A percentile compares a stretch with the other conserved stretches of the same genome.
These are phyloP conservation scores for Brachionus plicatilis DNA, from an alignment of 1,140 invertebrate species.

Conservation along the genomic window DNA sequence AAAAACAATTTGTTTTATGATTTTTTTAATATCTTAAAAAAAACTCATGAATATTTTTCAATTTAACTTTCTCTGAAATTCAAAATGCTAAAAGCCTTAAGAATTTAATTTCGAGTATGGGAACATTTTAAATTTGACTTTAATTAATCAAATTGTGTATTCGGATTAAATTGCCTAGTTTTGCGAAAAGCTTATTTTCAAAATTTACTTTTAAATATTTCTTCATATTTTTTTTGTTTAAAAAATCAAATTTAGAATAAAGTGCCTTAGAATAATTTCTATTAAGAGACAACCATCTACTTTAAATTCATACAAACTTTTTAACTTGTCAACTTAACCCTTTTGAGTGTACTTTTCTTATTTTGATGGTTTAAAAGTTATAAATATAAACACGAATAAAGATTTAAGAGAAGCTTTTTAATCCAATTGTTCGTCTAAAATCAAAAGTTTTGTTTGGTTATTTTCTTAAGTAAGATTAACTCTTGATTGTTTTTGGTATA, in stretches of 20 bases:
- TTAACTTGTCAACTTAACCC: not conserved
- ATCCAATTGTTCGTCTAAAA: not conserved
- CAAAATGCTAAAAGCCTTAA: no score
- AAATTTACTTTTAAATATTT: not conserved
- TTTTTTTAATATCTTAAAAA: no score
- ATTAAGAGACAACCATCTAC: not conserved
- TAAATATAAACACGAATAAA: not conserved
- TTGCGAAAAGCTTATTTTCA: not conserved
- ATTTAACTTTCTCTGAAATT: no score
- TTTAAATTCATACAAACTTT: not conserved
- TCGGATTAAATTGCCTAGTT: not conserved
- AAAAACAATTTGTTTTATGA: no score
- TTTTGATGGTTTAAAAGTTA: not conserved
- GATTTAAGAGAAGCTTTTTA: not conserved
- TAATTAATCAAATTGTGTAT: no score
- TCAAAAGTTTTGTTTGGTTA: not conserved
- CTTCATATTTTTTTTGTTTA: no score
- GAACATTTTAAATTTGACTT: no score
- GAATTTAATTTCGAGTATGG: no score
- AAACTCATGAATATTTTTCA: no score
- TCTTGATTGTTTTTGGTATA: not conserved
- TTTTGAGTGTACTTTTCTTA: not conserved
- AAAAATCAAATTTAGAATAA: no score
- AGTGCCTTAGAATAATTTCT: not conserved
- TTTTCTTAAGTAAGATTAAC: slow-evolving; percentile 1